Base-by-base conservation (phyloP, 2,113 vertebrate genomes). In the Platycercus adscitus region DNA sequence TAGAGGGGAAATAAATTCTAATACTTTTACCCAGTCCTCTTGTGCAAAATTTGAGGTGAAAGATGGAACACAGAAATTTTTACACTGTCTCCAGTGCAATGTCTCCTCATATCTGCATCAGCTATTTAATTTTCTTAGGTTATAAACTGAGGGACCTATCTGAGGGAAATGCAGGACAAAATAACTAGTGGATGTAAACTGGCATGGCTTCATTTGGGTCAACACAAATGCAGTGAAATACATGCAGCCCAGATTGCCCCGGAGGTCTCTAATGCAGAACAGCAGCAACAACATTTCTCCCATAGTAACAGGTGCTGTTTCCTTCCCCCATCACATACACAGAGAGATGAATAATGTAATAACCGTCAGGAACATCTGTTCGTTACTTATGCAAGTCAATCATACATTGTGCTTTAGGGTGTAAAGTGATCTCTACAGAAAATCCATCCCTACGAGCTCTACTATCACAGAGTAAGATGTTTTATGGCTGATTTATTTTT, bases 351-450 rank as follows among this genome's bases (percentile, higher is more conserved):
- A 94, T 92, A 97, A 94, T 68, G 80, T 81, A 93, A 91, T 65
- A 91, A 72, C 76, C 10, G 4, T 81, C 71, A 70, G 70, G 10
- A 92, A 86, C 96, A 94, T 91, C 95, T 94, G 88, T 95, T 92
- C 35, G 5, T 88, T 94, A 88, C 90, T 93, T 93, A 83, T 75
- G 43, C 88, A 86, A 83, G 93, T 70, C 94, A 94, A 43, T 83
- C 91, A 75, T 43, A 63, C 88, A 83, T 78, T 73, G 75, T 85
- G 84, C 89, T 91, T 93, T 81, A 91, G 94, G 94, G 89, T 73
- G 79, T 93, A 93, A 97, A 96, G 81, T 3, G 64, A 95, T 95
- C 85, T 68, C 64, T 93, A 86, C 79, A 81, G 85, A 88, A 96
- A 96, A 97, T 94, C 94, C 92, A 81, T 90, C 95, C 91, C 78